Conservation (phyloP, 2,888 invertebrate genomes). For the Pecten maximus region DNA sequence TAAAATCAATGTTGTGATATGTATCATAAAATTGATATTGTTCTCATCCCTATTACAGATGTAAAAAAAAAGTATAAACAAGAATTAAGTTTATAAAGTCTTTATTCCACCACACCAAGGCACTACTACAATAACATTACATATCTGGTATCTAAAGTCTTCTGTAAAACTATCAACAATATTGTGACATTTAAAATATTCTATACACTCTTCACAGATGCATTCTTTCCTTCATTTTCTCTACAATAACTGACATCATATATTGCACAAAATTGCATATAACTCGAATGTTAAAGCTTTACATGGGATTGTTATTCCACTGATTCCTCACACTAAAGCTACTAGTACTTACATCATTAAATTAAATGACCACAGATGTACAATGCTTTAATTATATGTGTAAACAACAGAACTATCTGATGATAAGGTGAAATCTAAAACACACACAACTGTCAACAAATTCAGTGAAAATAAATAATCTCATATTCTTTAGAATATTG, state of each 20-base stretch:
- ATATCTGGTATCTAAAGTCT: background rate
- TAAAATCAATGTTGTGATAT: too few species aligned
- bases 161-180: slow-evolving; percentile 14
- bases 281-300: background rate
- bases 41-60: background rate
- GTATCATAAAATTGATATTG: too few species aligned
- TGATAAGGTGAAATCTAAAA: too few species aligned
- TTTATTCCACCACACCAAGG: slow-evolving; percentile 31
- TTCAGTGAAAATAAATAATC: background rate
- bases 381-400: too few species aligned
- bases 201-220: background rate
- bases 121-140: background rate
- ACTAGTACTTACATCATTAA: background rate
- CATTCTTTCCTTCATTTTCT: background rate
- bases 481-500: slow-evolving; percentile 9
- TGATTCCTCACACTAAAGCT: background rate
- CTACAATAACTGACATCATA: background rate
- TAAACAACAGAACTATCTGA: too few species aligned
- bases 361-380: too few species aligned
- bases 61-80: background rate
- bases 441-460: background rate
- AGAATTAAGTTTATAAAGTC: background rate
- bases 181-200: background rate
- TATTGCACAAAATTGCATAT: slow-evolving; percentile 25
- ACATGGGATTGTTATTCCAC: background rate